Conservation (phyloP, 2,797 vertebrate species). For the Hypotaenidia okinawae region DNA sequence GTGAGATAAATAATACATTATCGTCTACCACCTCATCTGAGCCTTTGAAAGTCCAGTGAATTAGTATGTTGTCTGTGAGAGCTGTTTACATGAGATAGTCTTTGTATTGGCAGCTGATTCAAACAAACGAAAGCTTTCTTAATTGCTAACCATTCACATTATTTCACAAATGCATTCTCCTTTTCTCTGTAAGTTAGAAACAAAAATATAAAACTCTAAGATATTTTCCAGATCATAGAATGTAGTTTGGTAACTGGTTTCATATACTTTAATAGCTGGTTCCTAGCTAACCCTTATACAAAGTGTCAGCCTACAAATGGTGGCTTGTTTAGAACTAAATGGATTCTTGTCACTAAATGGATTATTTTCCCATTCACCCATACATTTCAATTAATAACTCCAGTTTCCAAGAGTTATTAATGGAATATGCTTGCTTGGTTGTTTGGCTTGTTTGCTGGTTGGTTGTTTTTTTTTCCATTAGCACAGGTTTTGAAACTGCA, state of each 20-base stretch:
- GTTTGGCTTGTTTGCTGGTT: too few relatives aligned
- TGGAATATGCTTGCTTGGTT: neutral
- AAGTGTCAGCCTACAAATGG: neutral
- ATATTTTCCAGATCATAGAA: neutral
- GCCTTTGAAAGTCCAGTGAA: neutral
- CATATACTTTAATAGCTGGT: neutral
- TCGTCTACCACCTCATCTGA: neutral
- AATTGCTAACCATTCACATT: accelerated
- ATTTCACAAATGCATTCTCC: neutral
- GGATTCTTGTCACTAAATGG: neutral
- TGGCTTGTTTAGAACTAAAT: neutral
- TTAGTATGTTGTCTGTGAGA: neutral
- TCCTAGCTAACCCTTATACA: neutral
- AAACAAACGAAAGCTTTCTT: neutral
- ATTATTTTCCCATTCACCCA: neutral
- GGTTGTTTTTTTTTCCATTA: neutral
- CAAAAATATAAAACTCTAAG: neutral
- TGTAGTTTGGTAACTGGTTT: neutral
- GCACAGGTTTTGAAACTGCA: neutral
- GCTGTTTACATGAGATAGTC: neutral
- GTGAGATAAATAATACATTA: neutral
- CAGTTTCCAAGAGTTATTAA: neutral
- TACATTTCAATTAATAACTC: constrained; percentile 6
- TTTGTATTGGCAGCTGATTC: neutral
- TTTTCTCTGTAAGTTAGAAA: neutral